Base-by-base conservation (phyloP, 2,888 invertebrate genomes). In the Dynastes grantii region DNA sequence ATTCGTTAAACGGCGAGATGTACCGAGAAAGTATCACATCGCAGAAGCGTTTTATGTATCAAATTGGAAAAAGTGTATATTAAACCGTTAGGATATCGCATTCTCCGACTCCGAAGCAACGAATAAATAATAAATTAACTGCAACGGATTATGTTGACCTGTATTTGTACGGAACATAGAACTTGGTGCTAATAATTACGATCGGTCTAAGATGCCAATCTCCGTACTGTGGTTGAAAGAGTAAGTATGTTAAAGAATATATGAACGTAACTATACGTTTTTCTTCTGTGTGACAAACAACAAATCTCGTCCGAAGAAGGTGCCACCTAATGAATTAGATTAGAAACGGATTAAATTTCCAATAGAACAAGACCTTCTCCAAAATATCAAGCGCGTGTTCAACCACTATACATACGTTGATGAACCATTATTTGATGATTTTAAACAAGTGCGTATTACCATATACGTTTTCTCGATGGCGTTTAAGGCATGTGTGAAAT, bases 91-190 rank as follows among this genome's bases (percentile, higher is more conserved):
- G 73, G 29, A 58, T 73, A 73, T 73, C 73, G 73, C 73, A 73
- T 73, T 73, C 73, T 73, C 32, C 40, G 55, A 27, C 58, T 58
- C 16, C 16, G 5, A 37, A 58, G 73, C 40, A 22, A 32, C 58
- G 73, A 73, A 61, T 58, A 73, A 73, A 73, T 73, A 73, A 73
- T 73, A 73, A 73, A 73, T 73, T 73, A 73, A 16, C 73, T 73
- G 58, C 73, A 73, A 73, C 58, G 73, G 73, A 73, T 55, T 58
- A 58, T 58, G 73, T 55, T 71, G 71, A 55, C 71, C 71, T 71
- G 71, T 37, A 73, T 73, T 58, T 61, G 55, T 58, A 58, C 22
- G 37, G 58, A 73, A 55, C 53, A 9, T 53, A 29, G 53, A 22
- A 70, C 53, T 53, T 58, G 58, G 22, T 40, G 51, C 40, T 58